Conservation (phyloP, 2,888 invertebrate species). For the Seladonia tumulorum region DNA sequence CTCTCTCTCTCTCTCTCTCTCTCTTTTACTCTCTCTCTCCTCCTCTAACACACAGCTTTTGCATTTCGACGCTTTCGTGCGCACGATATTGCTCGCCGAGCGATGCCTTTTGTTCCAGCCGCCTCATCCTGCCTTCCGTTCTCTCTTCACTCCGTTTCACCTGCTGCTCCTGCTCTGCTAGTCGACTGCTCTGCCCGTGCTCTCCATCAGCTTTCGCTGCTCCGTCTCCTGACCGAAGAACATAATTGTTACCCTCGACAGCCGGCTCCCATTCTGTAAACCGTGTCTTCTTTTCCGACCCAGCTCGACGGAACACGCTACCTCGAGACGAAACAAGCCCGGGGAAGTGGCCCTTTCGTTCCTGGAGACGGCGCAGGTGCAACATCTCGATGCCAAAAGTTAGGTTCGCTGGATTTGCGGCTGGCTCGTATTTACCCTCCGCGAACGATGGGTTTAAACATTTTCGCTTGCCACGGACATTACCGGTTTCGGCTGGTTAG, state of each 20-base stretch:
- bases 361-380: background rate
- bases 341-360: background rate
- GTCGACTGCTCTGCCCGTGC: background rate
- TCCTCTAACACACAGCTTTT: background rate
- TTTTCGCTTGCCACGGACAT: no score
- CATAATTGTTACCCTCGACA: background rate
- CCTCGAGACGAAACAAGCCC: background rate
- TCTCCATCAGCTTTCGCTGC: no score
- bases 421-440: no score
- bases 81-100: conserved; percentile 7
- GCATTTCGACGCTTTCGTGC: background rate
- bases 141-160: background rate
- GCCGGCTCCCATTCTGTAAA: background rate
- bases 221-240: background rate
- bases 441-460: no score
- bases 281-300: background rate
- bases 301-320: background rate
- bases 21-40: background rate
- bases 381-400: background rate
- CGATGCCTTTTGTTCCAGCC: background rate
- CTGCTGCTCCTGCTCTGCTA: background rate
- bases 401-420: background rate
- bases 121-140: background rate
- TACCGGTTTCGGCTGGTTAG: no score
- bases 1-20: background rate